Evolutionary conservation across 37 sponge, comb jelly and placozoan species (phyloP).

Genomic region (Tethya wilhelma): DNA sequence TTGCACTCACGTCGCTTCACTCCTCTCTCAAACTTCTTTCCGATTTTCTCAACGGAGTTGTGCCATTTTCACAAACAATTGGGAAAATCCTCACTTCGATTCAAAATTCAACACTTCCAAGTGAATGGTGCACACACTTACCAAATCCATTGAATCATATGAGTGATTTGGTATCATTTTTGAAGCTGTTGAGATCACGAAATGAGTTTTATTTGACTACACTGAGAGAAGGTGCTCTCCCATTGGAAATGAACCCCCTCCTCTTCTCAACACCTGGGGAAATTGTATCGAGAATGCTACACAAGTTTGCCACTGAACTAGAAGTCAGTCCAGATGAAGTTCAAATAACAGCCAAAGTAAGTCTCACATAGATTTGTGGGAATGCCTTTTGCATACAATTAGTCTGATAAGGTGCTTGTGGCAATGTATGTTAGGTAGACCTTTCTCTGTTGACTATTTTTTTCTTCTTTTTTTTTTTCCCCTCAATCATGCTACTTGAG

Average conservation of each 20-base stretch:
- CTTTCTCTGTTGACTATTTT: no score
- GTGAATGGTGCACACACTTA: neutral
- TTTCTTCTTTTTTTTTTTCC: no score
- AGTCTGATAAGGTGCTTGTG: no score
- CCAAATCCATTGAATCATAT: neutral
- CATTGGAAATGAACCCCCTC: neutral
- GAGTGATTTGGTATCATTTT: constrained; percentile 2
- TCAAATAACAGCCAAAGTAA: neutral
- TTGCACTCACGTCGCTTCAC: constrained; percentile 4
- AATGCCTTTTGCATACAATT: neutral
- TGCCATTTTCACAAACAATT: neutral
- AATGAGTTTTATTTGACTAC: constrained; percentile 4
- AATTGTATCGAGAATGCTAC: constrained; percentile 14
- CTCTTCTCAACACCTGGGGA: constrained; percentile 25
- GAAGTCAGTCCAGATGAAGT: neutral
- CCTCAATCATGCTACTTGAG: no score
- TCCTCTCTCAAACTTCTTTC: constrained; percentile 1
- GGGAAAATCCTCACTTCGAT: neutral
- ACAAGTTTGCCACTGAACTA: neutral
- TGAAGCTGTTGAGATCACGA: constrained; percentile 21
- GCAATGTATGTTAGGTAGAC: no score
- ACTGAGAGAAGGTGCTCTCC: constrained; percentile 3
- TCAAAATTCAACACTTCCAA: neutral
- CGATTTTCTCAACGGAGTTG: neutral
- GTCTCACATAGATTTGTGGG: neutral